Conservation (phyloP, 2,797 vertebrate species). For the Alcedo quadribrachys region DNA sequence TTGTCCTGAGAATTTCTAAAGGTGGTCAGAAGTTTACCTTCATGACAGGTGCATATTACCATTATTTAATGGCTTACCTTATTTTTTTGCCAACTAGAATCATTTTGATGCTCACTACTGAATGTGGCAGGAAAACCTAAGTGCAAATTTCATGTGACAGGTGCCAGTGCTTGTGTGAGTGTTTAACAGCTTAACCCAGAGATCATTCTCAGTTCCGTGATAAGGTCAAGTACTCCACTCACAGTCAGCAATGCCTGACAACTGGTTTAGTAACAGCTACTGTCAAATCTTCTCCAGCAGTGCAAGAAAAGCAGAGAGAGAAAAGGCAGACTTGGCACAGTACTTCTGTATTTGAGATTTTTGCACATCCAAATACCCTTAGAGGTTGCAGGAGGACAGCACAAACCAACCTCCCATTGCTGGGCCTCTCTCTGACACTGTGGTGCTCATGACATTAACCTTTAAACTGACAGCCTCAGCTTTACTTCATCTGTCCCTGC, state of each 20-base stretch:
- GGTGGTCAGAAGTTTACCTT: neutral
- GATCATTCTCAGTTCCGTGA: neutral
- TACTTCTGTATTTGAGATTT: neutral
- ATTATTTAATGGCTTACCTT: neutral
- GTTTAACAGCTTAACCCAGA: neutral
- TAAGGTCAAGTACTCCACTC: neutral
- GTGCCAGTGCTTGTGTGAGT: neutral
- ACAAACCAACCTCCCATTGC: neutral
- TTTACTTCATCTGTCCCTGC: neutral
- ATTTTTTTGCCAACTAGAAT: neutral
- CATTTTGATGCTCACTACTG: neutral
- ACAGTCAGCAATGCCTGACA: neutral
- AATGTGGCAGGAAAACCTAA: neutral
- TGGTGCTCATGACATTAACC: neutral
- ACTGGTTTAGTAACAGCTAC: neutral
- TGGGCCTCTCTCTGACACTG: neutral
- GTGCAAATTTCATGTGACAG: neutral
- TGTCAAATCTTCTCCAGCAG: neutral
- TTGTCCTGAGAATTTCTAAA: conserved; percentile 40
- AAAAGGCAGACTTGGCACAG: neutral
- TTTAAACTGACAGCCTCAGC: neutral
- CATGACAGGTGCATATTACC: neutral
- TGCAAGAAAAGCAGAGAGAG: neutral
- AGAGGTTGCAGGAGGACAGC: neutral
- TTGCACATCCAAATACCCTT: neutral